phyloP scores from a whole-genome alignment of 2,888 invertebrate species.

The Mylabris sibirica region DNA sequence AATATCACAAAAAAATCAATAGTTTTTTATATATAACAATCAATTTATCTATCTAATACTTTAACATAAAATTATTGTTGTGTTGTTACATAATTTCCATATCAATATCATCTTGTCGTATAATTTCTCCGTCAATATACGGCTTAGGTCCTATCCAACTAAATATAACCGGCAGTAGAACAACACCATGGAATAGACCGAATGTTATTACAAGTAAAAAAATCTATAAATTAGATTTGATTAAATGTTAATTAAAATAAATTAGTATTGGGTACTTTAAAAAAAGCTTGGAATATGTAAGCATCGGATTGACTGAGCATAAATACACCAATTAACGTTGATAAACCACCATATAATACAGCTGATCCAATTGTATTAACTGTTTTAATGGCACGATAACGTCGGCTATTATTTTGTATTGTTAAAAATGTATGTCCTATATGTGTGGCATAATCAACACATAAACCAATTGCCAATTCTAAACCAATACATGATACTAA shows the following conservation, averaged over 20 bases:
- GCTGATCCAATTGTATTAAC: slow-evolving; percentile 78
- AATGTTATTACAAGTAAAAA: slow-evolving; percentile 79
- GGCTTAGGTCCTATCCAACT: slow-evolving; percentile 75
- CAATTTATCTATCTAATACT: background rate
- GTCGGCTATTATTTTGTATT: slow-evolving; percentile 63
- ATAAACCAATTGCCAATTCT: slow-evolving; percentile 81
- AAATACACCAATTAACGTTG: slow-evolving; percentile 76
- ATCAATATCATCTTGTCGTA: slow-evolving; percentile 42
- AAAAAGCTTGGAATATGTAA: slow-evolving; percentile 79
- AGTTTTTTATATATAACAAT: background rate
- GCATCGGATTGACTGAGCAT: slow-evolving; percentile 75
- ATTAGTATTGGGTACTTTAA: slow-evolving; percentile 63
- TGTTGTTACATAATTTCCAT: slow-evolving; percentile 30
- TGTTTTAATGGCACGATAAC: slow-evolving; percentile 70
- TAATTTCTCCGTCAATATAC: slow-evolving; percentile 48
- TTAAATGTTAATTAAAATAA: background rate
- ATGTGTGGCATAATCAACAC: slow-evolving; percentile 85
- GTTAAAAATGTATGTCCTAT: slow-evolving; percentile 83
- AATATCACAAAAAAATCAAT: no score
- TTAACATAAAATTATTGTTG: no score
- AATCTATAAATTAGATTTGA: slow-evolving; percentile 66
- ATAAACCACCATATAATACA: slow-evolving; percentile 79
- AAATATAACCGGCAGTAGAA: slow-evolving; percentile 77
- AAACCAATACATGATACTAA: slow-evolving; percentile 82
- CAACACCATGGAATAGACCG: slow-evolving; percentile 79